phyloP scores from a whole-genome alignment of 2,888 invertebrate species.

The Eupithecia exiguata region DNA sequence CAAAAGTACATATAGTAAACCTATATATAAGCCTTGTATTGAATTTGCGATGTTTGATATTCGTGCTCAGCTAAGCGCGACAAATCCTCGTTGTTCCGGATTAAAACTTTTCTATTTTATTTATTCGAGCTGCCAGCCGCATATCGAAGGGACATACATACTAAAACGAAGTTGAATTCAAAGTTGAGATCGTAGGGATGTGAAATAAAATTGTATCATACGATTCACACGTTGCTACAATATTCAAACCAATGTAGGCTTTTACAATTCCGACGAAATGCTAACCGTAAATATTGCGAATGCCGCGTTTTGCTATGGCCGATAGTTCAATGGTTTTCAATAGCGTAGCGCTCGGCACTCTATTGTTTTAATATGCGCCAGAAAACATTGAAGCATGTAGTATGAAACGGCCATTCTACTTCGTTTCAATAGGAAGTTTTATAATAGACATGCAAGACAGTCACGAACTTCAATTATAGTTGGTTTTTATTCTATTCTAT shows the following conservation, averaged over 20 bases:
- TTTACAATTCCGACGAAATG: conserved; percentile 19
- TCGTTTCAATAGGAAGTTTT: conserved; percentile 36
- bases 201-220: conserved; percentile 2
- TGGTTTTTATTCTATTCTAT: conserved; percentile 28
- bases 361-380: conserved; percentile 40
- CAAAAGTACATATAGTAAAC: conserved; percentile 39
- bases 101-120: conserved; percentile 51
- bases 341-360: conserved; percentile 32
- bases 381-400: conserved; percentile 32
- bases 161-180: conserved; percentile 11
- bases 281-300: conserved; percentile 17
- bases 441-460: conserved; percentile 34
- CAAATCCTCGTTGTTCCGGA: conserved; percentile 48
- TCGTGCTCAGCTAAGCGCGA: conserved; percentile 51
- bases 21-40: conserved; percentile 38
- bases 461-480: conserved; percentile 35
- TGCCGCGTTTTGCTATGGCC: conserved; percentile 24
- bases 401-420: conserved; percentile 38
- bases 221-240: background rate
- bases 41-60: conserved; percentile 51
- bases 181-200: conserved; percentile 10
- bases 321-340: conserved; percentile 38
- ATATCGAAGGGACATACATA: conserved; percentile 13
- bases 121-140: conserved; percentile 31
- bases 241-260: conserved; percentile 4